Evolutionary conservation across 2,888 invertebrate genomes (phyloP), one percentile per base, ranked within the genome.

Genomic region (Cephus sareptanus): DNA sequence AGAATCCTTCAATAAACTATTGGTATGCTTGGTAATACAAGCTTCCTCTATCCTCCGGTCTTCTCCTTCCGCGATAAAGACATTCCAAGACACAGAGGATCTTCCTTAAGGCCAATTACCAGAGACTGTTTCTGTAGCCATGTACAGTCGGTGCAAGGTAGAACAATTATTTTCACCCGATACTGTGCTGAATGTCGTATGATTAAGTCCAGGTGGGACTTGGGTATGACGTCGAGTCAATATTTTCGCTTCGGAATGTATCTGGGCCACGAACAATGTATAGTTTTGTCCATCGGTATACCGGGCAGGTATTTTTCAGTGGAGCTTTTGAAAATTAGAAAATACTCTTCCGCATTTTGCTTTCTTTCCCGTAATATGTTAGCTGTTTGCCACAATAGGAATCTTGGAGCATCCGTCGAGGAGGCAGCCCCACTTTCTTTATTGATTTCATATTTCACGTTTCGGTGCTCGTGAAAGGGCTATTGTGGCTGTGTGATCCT

Each of bases 391-490:
- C 71, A 30, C 71, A 71, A 71, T 71, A 23, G 71, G 34, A 71
- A 71, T 34, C 12, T 71, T 0, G 30, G 34, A 30, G 30, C 33
- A 56, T 56, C 23, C 56, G 9, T 56, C 23, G 23, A 56, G 23
- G 23, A 23, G 56, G 56, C 9, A 23, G 2, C 15, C 31, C 2
- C 34, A 73, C 76, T 76, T 76, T 73, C 31, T 69, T 78, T 84
- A 85, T 87, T 84, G 86, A 87, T 88, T 87, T 85, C 84, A 83
- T 87, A 87, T 87, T 87, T 88, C 82, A 85, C 85, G 85, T 85
- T 82, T 77, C 81, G 79, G 69, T 79, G 83, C 81, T 77, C 80
- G 74, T 69, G 78, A 79, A 82, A 82, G 78, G 77, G 76, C 80
- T 77, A 84, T 83, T 85, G 82, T 84, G 56, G 23, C 56, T 56